These are phyloP conservation scores for Zapus hudsonius DNA, from an alignment of 2,113 vertebrate genomes.

Conservation along the genomic window DNA sequence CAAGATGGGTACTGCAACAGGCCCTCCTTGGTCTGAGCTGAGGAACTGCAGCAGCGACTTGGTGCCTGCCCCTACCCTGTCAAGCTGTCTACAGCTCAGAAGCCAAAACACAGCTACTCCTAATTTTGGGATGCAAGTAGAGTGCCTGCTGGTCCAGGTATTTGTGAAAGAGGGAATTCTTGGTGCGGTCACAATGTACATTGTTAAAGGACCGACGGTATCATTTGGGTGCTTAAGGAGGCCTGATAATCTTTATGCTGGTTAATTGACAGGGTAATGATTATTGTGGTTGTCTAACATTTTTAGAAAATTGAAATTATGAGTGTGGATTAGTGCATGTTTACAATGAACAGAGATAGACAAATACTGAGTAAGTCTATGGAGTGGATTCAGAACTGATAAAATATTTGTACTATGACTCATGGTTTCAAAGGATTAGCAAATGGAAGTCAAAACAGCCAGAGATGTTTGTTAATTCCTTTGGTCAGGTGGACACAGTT, in stretches of 20 bases:
- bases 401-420: conserved; percentile 49
- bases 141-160: conserved; percentile 77
- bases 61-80: conserved; percentile 34
- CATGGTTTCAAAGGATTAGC: conserved; percentile 14
- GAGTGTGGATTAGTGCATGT: conserved; percentile 62
- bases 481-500: conserved; percentile 50
- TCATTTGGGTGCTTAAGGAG: conserved; percentile 40
- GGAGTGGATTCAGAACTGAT: conserved; percentile 44
- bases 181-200: neutral
- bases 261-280: conserved; percentile 41
- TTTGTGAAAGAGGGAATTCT: conserved; percentile 68
- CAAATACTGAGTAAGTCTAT: conserved; percentile 2
- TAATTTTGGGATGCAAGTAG: conserved; percentile 66
- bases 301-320: conserved; percentile 15
- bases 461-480: conserved; percentile 36
- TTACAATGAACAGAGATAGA: conserved; percentile 21
- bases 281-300: conserved; percentile 52
- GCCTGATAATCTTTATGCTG: conserved; percentile 42
- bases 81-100: conserved; percentile 8
- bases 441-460: conserved; percentile 38
- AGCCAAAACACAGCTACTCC: conserved; percentile 50
- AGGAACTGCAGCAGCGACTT: neutral
- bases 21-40: conserved; percentile 59
- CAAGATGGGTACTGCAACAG: conserved; percentile 56
- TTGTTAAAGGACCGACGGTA: conserved; percentile 25